These are phyloP conservation scores for Cherax destructor DNA, from an alignment of 1,140 invertebrate species.

Conservation along the genomic window DNA sequence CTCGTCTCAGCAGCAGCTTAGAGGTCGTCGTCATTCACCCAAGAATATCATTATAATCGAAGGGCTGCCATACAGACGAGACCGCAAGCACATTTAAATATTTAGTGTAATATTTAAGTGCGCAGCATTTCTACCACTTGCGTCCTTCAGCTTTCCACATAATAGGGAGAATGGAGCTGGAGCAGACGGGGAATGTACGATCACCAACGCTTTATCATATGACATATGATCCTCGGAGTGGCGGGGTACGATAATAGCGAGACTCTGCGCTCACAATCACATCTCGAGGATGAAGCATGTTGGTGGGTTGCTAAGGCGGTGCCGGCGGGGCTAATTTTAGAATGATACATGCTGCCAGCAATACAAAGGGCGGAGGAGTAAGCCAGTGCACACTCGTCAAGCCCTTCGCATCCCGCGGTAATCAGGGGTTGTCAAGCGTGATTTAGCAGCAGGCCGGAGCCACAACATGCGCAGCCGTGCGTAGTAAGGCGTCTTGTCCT, in stretches of 20 bases:
- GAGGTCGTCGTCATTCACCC: conserved; percentile 1
- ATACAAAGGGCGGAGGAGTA: conserved; percentile 64
- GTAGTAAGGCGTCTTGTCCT: conserved; percentile 32
- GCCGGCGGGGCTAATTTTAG: conserved; percentile 50
- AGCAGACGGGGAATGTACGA: background rate
- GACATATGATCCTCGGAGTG: conserved; percentile 23
- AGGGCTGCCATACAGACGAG: background rate
- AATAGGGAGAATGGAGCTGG: background rate
- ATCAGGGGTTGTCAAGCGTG: conserved; percentile 65
- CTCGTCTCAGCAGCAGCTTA: background rate
- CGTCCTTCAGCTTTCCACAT: conserved; percentile 7
- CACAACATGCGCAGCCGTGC: conserved; percentile 55
- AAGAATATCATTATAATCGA: conserved; percentile 2
- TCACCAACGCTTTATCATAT: conserved; percentile 4
- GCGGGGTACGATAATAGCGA: conserved; percentile 31
- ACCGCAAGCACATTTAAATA: background rate
- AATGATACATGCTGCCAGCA: conserved; percentile 66
- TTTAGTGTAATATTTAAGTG: conserved; percentile 29
- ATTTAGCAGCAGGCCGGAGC: conserved; percentile 63
- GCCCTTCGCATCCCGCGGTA: conserved; percentile 53
- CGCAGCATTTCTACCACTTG: background rate
- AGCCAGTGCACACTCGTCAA: conserved; percentile 61
- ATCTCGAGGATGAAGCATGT: conserved; percentile 44
- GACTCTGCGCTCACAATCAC: conserved; percentile 43
- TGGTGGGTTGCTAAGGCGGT: conserved; percentile 45